Percentiles rank a stretch among this genome's conserved stretches.
These are phyloP conservation scores for Lacerta agilis DNA, from an alignment of 2,797 vertebrate genomes.

Conservation along the genomic window DNA sequence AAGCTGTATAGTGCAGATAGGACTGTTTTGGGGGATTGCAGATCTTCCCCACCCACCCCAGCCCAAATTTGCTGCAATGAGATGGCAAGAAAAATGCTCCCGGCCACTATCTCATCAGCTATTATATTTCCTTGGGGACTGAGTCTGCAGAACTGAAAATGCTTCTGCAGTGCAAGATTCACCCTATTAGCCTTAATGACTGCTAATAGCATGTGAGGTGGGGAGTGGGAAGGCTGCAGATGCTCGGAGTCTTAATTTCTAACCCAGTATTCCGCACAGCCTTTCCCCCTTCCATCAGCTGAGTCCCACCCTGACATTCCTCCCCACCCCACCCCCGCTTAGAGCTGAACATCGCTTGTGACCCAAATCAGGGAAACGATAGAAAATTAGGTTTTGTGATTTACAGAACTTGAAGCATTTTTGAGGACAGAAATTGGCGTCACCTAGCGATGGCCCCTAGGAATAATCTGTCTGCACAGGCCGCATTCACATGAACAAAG, in stretches of 20 bases:
- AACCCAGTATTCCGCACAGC: background rate
- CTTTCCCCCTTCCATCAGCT: background rate
- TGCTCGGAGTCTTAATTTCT: conserved; percentile 15
- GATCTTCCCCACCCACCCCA: background rate
- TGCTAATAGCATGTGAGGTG: conserved; percentile 25
- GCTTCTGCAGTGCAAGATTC: conserved; percentile 30
- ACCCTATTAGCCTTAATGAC: conserved; percentile 36
- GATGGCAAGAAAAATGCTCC: background rate
- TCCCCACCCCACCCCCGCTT: no score
- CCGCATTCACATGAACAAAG: background rate
- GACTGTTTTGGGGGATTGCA: background rate
- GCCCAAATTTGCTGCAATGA: background rate
- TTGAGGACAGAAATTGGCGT: background rate
- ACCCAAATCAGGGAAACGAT: background rate
- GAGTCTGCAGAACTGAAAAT: conserved; percentile 35
- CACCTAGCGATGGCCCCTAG: background rate
- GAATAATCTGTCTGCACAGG: background rate
- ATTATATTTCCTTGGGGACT: conserved; percentile 32
- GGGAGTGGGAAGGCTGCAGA: background rate
- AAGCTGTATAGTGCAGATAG: background rate
- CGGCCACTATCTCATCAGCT: conserved; percentile 11
- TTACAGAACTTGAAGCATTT: background rate
- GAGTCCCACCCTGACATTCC: background rate
- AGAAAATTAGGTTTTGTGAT: background rate
- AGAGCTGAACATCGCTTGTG: background rate